Conservation (phyloP, 2,797 vertebrate species). For the Sphaeramia orbicularis region DNA sequence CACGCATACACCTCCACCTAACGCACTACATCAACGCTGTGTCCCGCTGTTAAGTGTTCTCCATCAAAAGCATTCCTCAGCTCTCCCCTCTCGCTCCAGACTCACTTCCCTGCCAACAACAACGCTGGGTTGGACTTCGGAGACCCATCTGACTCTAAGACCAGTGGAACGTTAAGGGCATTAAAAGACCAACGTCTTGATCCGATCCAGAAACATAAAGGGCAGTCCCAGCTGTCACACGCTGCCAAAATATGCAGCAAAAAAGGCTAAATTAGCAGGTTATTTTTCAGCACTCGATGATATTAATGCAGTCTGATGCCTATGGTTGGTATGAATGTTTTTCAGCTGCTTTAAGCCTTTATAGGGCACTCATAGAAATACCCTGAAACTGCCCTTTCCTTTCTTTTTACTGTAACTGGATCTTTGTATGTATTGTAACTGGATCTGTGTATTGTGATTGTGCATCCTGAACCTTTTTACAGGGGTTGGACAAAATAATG, state of each 20-base stretch:
- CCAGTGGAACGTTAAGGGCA: constrained; percentile 57
- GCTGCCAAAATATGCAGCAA: constrained; percentile 44
- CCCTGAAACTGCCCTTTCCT: too few species aligned
- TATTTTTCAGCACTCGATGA: too few species aligned
- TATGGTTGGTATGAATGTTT: too few species aligned
- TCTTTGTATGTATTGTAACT: too few species aligned
- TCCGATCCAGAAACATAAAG: constrained; percentile 42
- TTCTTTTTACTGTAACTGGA: too few species aligned
- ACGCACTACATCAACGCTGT: constrained; percentile 61
- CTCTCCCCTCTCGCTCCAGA: constrained; percentile 64
- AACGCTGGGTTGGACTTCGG: constrained; percentile 65
- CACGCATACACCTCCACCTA: constrained; percentile 59
- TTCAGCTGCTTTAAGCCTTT: too few species aligned
- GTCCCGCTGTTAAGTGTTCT: constrained; percentile 72
- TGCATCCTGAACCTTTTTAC: too few species aligned
- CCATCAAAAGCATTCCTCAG: constrained; percentile 79
- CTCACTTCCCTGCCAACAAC: constrained; percentile 75
- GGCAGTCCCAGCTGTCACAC: constrained; percentile 18
- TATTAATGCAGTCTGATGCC: too few species aligned
- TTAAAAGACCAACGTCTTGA: constrained; percentile 38
- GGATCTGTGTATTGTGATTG: too few species aligned
- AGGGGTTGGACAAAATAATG: too few species aligned
- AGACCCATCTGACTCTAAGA: constrained; percentile 60
- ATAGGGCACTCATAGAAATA: too few species aligned
- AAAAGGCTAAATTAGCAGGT: constrained; percentile 15